phyloP scores from a whole-genome alignment of 2,797 vertebrate genomes.

The Eulemur coronatus region DNA sequence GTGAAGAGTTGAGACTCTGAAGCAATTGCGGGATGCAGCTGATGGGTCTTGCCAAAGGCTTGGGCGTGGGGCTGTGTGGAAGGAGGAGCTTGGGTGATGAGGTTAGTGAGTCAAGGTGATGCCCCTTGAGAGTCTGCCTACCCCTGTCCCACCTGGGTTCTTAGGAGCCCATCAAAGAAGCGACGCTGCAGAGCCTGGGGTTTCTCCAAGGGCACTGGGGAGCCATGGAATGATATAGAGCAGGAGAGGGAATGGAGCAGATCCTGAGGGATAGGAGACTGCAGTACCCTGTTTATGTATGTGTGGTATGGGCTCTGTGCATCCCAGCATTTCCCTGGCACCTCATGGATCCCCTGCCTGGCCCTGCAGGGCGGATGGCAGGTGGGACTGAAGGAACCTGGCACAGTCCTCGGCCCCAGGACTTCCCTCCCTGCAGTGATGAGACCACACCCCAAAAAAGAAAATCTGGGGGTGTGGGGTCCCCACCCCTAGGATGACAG shows the following conservation, averaged over 20 bases:
- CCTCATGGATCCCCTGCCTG: not conserved
- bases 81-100: too few species aligned
- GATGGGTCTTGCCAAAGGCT: not conserved
- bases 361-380: not conserved
- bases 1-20: not conserved
- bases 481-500: not conserved
- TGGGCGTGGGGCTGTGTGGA: not conserved
- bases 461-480: not conserved
- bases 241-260: not conserved
- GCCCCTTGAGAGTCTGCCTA: not conserved
- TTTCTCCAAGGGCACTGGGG: not conserved
- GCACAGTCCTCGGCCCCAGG: not conserved
- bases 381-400: not conserved
- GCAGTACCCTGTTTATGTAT: too few species aligned
- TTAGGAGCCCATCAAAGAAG: not conserved
- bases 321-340: rapidly evolving
- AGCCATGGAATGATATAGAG: not conserved
- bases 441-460: not conserved
- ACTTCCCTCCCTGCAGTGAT: not conserved
- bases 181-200: rapidly evolving
- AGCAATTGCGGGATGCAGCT: not conserved
- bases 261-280: rapidly evolving
- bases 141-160: not conserved
- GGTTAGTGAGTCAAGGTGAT: not conserved
- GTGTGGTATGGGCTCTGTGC: rapidly evolving